A percentile compares a stretch with the other conserved stretches of the same genome.
These are phyloP conservation scores for Aleiodes sp. DNA, from an alignment of 1,140 invertebrate genomes.

Conservation along the genomic window DNA sequence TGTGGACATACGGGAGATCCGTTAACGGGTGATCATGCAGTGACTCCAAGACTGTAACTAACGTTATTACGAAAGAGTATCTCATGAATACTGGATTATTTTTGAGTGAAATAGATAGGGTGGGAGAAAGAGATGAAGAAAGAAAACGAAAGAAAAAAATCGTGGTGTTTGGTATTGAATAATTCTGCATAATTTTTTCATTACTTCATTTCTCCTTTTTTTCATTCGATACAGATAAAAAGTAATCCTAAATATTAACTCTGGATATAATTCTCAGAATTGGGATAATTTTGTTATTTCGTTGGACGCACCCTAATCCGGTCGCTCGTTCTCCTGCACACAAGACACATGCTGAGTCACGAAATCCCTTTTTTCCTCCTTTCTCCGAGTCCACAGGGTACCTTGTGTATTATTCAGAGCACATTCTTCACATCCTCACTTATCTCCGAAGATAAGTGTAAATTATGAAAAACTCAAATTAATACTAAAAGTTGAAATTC, in stretches of 20 bases:
- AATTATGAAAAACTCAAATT: conserved; percentile 5
- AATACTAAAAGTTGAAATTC: background rate
- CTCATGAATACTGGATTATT: conserved; percentile 18
- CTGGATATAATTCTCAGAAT: background rate
- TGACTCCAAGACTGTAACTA: conserved; percentile 17
- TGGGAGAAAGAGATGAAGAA: background rate
- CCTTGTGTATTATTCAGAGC: background rate
- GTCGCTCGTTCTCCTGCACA: too few relatives aligned
- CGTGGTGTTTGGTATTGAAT: conserved; percentile 9
- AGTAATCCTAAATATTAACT: background rate
- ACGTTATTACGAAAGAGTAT: conserved; percentile 24
- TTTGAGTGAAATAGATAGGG: background rate
- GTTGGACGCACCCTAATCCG: too few relatives aligned
- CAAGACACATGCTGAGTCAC: too few relatives aligned
- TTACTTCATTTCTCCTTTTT: background rate
- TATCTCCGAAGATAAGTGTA: conserved; percentile 7
- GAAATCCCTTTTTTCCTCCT: too few relatives aligned
- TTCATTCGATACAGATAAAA: background rate
- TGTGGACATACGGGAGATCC: conserved; percentile 17
- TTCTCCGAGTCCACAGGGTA: background rate
- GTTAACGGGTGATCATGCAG: conserved; percentile 22
- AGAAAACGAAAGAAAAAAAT: background rate
- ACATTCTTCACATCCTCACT: background rate
- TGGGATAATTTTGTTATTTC: too few relatives aligned
- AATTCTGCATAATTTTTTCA: background rate